These are phyloP conservation scores for Vimba vimba DNA, from an alignment of 2,113 vertebrate species.

Conservation along the genomic window DNA sequence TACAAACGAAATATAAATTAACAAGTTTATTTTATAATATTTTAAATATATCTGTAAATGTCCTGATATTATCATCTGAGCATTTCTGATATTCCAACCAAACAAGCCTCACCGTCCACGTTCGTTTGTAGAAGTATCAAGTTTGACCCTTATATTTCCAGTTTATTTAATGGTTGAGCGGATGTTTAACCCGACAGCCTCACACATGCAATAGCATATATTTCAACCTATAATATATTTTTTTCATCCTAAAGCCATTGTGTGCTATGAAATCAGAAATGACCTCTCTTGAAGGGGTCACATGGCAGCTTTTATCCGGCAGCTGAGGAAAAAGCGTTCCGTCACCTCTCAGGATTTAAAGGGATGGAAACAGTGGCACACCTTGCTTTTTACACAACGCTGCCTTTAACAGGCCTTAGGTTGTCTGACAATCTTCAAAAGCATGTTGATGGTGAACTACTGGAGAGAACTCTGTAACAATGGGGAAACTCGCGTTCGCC, in stretches of 20 bases:
- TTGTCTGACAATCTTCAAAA: conserved; percentile 15
- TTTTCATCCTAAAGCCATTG: conserved; percentile 7
- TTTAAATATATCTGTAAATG: conserved; percentile 24
- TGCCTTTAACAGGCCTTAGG: conserved; percentile 27
- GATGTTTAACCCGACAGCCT: conserved; percentile 55
- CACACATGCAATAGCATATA: conserved; percentile 18
- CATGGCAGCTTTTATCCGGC: conserved; percentile 52
- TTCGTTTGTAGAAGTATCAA: background rate
- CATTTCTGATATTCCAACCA: background rate
- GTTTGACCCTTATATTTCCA: conserved; percentile 12
- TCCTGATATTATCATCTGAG: conserved; percentile 44
- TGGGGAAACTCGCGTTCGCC: background rate
- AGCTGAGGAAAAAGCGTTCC: conserved; percentile 44
- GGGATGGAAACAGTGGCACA: conserved; percentile 24
- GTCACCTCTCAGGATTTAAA: conserved; percentile 9
- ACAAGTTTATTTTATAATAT: conserved; percentile 67
- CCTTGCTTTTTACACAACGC: background rate
- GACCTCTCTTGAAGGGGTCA: conserved; percentile 13
- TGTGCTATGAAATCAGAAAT: background rate
- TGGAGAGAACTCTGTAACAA: conserved; percentile 11
- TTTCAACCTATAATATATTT: background rate
- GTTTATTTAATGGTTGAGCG: conserved; percentile 20
- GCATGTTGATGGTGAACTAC: conserved; percentile 19
- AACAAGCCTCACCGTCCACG: background rate
- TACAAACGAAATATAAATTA: conserved; percentile 69